phyloP scores from a whole-genome alignment of 2,797 vertebrate genomes.

The Carcharodon carcharias region DNA sequence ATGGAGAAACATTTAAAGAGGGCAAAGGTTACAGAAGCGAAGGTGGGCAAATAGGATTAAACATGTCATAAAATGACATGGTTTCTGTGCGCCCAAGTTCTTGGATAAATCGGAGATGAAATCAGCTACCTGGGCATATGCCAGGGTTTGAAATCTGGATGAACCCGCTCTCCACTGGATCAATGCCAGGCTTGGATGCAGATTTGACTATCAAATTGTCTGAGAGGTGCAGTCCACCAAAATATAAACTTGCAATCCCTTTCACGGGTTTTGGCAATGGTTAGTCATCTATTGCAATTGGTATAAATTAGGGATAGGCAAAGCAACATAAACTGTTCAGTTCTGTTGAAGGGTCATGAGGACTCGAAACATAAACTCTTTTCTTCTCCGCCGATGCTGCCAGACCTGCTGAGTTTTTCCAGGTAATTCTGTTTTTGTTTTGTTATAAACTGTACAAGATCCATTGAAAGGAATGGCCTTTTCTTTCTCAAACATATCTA shows the following conservation, averaged over 20 bases:
- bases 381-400: too few species aligned
- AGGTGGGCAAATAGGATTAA: not conserved
- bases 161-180: not conserved
- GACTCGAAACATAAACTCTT: too few species aligned
- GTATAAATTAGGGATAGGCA: not conserved
- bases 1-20: not conserved
- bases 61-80: not conserved
- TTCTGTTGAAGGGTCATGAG: too few species aligned
- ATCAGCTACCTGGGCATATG: not conserved
- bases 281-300: not conserved
- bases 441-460: not conserved
- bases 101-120: not conserved
- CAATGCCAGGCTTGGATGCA: not conserved
- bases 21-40: not conserved
- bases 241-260: not conserved
- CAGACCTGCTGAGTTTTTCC: too few species aligned
- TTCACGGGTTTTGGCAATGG: not conserved
- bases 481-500: not conserved
- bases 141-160: not conserved
- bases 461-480: not conserved
- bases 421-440: too few species aligned
- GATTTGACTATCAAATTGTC: not conserved
- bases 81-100: not conserved
- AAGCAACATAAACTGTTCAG: not conserved
- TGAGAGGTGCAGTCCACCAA: not conserved